Base-by-base conservation (phyloP, 2,888 invertebrate species). In the Hypolimnas misippus region DNA sequence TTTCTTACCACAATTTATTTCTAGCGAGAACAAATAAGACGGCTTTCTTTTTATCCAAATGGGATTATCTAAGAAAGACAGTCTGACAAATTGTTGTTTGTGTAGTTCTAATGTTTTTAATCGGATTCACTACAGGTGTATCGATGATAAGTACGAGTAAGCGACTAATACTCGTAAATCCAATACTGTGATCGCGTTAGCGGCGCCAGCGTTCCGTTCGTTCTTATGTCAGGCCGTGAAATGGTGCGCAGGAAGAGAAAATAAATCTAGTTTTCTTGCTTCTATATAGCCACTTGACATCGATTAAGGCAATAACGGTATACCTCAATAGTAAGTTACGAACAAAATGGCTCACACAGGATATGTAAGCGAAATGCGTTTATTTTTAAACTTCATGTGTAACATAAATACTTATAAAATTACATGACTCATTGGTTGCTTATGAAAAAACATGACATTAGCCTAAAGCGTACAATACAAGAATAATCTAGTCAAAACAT, bases 181-280 rank as follows among this genome's bases (percentile, higher is more conserved):
- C 78, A 78, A 84, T 81, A 73, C 75, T 81, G 76, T 80, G 83
- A 82, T 82, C 83, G 82, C 79, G 83, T 82, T 83, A 81, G 81
- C 81, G 89, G 89, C 89, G 90, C 88, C 89, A 84, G 79, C 81
- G 81, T 81, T 81, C 82, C 82, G 82, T 78, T 81, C 74, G 74
- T 66, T 66, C 63, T 69, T 66, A 55, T 66, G 66, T 64, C 67
- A 63, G 52, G 57, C 66, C 63, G 65, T 65, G 61, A 63, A 67
- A 65, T 64, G 63, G 63, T 56, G 63, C 60, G 46, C 65, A 65
- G 69, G 68, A 65, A 70, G 65, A 63, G 65, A 68, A 65, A 67
- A 65, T 64, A 63, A 58, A 61, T 62, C 61, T 62, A 57, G 61
- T 66, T 63, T 60, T 63, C 51, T 64, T 63, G 57, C 60, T 55